phyloP scores from a whole-genome alignment of 2,888 invertebrate genomes.

The Agonum fuliginosum region DNA sequence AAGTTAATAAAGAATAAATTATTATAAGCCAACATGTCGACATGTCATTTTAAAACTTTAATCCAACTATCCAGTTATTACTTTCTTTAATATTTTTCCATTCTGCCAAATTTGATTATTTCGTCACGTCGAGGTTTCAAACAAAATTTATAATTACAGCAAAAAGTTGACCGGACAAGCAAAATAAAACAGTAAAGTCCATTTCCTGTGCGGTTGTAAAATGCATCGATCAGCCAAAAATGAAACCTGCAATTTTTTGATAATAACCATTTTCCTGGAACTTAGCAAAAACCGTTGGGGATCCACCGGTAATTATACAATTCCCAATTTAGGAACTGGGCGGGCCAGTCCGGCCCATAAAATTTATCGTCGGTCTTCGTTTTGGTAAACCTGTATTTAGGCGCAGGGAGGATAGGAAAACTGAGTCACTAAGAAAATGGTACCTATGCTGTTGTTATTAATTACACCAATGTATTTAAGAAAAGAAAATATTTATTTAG shows the following conservation, averaged over 20 bases:
- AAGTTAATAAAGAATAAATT: no score
- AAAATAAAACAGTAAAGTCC: conserved; percentile 30
- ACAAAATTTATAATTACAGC: conserved; percentile 1
- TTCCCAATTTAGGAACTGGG: conserved; percentile 48
- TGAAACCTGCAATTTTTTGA: conserved; percentile 47
- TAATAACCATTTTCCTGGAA: conserved; percentile 56
- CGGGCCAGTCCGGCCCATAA: conserved; percentile 45
- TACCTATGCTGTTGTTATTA: no score
- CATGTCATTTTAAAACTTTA: no score
- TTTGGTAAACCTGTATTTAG: no score
- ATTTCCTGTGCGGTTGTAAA: conserved; percentile 55
- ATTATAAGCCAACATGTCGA: no score
- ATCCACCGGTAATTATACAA: conserved; percentile 47
- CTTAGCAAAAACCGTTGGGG: conserved; percentile 18
- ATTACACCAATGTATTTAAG: no score
- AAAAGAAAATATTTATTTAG: no score
- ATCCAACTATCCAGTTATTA: no score
- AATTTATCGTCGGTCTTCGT: conserved; percentile 20
- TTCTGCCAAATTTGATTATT: background rate
- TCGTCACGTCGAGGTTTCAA: conserved; percentile 4
- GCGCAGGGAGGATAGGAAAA: no score
- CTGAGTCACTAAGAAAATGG: no score
- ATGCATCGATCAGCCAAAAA: conserved; percentile 54
- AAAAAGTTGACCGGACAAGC: background rate
- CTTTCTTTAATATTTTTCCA: no score